phyloP scores from a whole-genome alignment of 2,888 invertebrate genomes.

The Pecten maximus region DNA sequence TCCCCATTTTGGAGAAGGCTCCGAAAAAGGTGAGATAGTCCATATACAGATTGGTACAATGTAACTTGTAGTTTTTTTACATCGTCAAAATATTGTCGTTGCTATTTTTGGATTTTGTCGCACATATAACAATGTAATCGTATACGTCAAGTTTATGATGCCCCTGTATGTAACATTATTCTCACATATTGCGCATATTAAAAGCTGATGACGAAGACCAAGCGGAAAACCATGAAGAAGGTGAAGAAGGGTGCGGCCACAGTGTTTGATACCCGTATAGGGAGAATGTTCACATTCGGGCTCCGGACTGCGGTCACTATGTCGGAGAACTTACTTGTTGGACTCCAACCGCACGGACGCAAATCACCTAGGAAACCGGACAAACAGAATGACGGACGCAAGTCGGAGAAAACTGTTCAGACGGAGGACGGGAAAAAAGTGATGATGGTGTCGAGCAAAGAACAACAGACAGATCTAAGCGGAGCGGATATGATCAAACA shows the following conservation, averaged over 20 bases:
- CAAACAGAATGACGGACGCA: neutral
- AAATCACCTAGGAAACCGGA: neutral
- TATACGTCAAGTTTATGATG: no score
- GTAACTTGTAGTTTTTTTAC: no score
- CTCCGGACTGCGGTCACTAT: neutral
- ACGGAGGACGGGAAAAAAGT: neutral
- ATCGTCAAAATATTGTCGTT: no score
- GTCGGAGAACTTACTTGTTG: neutral
- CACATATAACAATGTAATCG: no score
- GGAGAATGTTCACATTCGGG: neutral
- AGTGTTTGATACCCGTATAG: neutral
- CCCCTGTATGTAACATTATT: no score
- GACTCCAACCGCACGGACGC: neutral
- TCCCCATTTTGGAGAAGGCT: constrained; percentile 52
- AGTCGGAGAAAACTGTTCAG: neutral
- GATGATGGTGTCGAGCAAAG: constrained; percentile 26
- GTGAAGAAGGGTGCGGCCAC: neutral
- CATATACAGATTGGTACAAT: no score
- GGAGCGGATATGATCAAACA: constrained; percentile 35
- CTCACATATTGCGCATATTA: no score
- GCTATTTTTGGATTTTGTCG: no score
- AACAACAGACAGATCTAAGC: constrained; percentile 43
- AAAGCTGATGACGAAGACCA: neutral
- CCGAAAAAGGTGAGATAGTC: constrained; percentile 44
- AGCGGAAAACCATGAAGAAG: neutral